Conservation (phyloP, 2,113 vertebrate species). For the Pyrgilauda ruficollis region DNA sequence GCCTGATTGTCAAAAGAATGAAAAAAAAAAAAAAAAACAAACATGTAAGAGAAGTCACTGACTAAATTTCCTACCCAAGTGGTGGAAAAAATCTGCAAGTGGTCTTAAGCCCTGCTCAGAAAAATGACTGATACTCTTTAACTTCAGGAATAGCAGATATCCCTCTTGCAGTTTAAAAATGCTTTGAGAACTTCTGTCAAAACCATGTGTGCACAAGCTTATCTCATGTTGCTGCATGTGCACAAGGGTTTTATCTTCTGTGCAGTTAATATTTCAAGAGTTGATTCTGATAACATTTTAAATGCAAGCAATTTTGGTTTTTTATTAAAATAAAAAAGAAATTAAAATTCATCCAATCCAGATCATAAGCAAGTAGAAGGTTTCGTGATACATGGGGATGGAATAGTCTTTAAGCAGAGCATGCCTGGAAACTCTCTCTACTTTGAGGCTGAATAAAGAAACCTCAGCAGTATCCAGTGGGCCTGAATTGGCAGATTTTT, state of each 20-base stretch:
- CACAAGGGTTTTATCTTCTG: not conserved
- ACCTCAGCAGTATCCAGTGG: not conserved
- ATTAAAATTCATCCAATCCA: not conserved
- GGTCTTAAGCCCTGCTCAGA: not conserved
- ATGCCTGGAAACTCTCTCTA: not conserved
- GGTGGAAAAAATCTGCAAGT: not conserved
- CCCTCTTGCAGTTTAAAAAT: not conserved
- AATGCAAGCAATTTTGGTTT: not conserved
- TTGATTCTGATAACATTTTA: not conserved
- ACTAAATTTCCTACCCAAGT: not conserved
- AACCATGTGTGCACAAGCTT: not conserved
- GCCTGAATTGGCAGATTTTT: not conserved
- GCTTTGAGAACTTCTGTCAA: not conserved
- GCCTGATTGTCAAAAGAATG: not conserved
- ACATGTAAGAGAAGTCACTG: not conserved
- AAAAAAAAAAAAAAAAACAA: not conserved
- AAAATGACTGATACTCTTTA: not conserved
- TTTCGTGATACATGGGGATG: not conserved
- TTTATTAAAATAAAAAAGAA: not conserved
- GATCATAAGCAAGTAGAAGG: not conserved
- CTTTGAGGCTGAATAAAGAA: not conserved
- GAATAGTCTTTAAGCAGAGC: not conserved
- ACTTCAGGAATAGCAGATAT: not conserved
- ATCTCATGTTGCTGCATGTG: not conserved
- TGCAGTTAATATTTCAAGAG: not conserved